phyloP scores from a whole-genome alignment of 1,140 invertebrate species.

The Ips nitidus region DNA sequence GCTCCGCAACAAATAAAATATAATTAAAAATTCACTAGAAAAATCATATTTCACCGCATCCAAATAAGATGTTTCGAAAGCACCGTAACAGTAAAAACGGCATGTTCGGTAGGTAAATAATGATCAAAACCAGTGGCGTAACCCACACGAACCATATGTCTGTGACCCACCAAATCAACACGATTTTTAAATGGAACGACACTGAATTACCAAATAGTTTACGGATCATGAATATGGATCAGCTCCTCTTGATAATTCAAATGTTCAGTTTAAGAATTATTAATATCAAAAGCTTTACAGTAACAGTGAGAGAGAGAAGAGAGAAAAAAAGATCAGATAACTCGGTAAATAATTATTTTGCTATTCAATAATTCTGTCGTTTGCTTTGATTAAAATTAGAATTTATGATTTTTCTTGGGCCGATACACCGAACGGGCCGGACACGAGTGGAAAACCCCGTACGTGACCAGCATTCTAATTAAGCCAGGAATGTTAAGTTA shows the following conservation, averaged over 20 bases:
- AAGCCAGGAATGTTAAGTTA: neutral
- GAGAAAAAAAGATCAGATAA: conserved; percentile 22
- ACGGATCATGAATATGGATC: conserved; percentile 16
- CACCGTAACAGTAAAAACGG: conserved; percentile 14
- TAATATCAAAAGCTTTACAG: conserved; percentile 5
- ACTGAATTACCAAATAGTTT: neutral
- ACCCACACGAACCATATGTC: neutral
- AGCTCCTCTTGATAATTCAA: conserved; percentile 3
- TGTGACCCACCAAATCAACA: neutral
- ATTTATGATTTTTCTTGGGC: conserved; percentile 19
- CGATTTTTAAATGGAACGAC: neutral
- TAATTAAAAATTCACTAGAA: conserved; percentile 10
- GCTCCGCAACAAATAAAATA: conserved; percentile 4
- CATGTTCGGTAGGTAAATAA: conserved; percentile 5
- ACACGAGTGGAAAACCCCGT: conserved; percentile 1
- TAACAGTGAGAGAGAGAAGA: neutral
- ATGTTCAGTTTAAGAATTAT: conserved; percentile 9
- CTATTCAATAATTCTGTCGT: conserved; percentile 26
- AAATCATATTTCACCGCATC: conserved; percentile 15
- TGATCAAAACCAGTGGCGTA: conserved; percentile 5
- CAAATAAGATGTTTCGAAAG: conserved; percentile 16
- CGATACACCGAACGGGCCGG: conserved; percentile 17
- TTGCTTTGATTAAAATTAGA: conserved; percentile 24
- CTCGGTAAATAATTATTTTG: conserved; percentile 28
- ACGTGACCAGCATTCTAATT: conserved; percentile 2